Evolutionary conservation across 2,113 vertebrate species (phyloP), one percentile per base, ranked within the genome.

Genomic region (Callipepla californica): DNA sequence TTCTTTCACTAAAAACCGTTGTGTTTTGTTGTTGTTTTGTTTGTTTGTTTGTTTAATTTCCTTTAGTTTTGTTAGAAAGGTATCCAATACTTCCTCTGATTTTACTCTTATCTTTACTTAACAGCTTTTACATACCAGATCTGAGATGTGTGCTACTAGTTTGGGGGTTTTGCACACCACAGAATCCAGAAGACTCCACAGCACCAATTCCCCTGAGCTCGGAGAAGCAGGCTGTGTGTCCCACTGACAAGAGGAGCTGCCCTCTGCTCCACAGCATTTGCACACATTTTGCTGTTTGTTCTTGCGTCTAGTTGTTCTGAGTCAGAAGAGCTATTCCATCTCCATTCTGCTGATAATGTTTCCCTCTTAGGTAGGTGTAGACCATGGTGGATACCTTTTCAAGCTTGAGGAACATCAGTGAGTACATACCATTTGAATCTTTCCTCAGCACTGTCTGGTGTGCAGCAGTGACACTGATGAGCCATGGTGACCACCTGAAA

Each of bases 291-390:
- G 40, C 40, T 40, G 40, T 40, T 40, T 40, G 40, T 40, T 40
- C 40, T 77, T 50, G 79, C 50, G 38, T 47, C 72, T 69, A 21
- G 7, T 63, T 93, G 63, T 87, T 94, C 61, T 83, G 42, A 40
- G 65, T 91, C 92, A 95, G 92, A 88, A 90, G 48, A 96, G 84
- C 78, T 20, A 45, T 42, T 82, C 55, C 65, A 34, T 77, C 59
- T 55, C 42, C 61, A 30, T 68, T 74, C 50, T 78, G 73, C 50
- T 85, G 68, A 57, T 53, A 85, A 57, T 50, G 62, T 62, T 79
- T 69, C 38, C 45, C 42, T 58, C 32, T 26, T 28, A 61, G 40
- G 22, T 83, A 44, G 51, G 0, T 42, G n/a, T 30, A 74, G n/a
- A 30, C 77, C 80, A 68, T 18, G 23, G 13, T 38, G 9, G 48